A percentile compares a stretch with the other conserved stretches of the same genome.
Conservation (phyloP, 1,140 invertebrate species). For the Calosoma granatense region DNA sequence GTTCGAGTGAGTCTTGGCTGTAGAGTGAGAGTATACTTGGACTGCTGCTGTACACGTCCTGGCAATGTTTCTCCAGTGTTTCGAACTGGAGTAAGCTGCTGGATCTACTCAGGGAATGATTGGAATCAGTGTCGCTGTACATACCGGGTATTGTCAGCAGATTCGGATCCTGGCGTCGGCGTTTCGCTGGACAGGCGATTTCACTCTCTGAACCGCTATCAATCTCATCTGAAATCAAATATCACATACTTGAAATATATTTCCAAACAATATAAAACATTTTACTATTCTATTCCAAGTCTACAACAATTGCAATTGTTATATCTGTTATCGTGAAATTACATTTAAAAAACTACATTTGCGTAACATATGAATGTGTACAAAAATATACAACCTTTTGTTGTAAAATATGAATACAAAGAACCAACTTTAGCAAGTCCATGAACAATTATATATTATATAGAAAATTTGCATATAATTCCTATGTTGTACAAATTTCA, state of each 20-base stretch:
- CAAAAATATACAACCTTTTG: no score
- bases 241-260: constrained; percentile 2
- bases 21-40: constrained; percentile 39
- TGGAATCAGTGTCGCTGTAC: constrained; percentile 38
- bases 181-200: constrained; percentile 65
- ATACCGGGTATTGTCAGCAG: constrained; percentile 31
- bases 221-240: constrained; percentile 35
- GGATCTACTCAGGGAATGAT: constrained; percentile 53
- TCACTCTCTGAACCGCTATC: constrained; percentile 64
- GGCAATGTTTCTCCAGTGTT: constrained; percentile 60
- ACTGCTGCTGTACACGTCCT: constrained; percentile 34
- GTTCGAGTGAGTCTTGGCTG: constrained; percentile 45
- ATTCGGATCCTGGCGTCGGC: constrained; percentile 48
- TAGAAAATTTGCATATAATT: no score
- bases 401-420: no score
- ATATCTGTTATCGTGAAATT: no score
- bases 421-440: no score
- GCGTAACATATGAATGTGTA: no score
- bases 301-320: no score
- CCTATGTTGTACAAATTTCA: no score
- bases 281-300: no score
- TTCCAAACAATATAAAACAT: no score
- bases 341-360: no score
- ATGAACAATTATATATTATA: no score
- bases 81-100: constrained; percentile 73